These are phyloP conservation scores for Andrena marginata DNA, from an alignment of 2,888 invertebrate species.

Conservation along the genomic window DNA sequence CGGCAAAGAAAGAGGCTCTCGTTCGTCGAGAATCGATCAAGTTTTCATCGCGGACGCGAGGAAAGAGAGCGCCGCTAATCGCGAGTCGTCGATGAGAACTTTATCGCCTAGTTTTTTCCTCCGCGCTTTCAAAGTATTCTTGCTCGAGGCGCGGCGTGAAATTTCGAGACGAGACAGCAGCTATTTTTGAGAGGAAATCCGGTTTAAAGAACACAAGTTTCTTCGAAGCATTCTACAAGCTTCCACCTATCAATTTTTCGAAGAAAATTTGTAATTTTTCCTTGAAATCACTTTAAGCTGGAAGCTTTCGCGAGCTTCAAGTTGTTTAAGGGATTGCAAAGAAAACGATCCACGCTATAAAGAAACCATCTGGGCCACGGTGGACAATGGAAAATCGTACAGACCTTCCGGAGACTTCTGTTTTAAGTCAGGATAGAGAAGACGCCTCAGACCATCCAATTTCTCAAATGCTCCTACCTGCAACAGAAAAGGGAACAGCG, in stretches of 20 bases:
- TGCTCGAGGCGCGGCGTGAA: background rate
- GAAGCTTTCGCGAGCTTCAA: too few species aligned
- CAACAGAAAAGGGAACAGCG: background rate
- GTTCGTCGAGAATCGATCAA: slow-evolving; percentile 51
- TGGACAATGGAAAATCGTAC: background rate
- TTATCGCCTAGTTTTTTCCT: slow-evolving; percentile 26
- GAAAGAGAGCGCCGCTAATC: slow-evolving; percentile 47
- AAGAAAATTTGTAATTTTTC: too few species aligned
- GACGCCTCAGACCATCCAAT: background rate
- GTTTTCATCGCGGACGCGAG: slow-evolving; percentile 54
- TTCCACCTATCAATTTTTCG: too few species aligned
- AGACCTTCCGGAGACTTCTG: background rate
- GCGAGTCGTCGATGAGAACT: slow-evolving; percentile 48
- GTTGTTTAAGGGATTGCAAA: too few species aligned
- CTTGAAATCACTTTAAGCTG: too few species aligned
- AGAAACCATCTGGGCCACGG: too few species aligned
- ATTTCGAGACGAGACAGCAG: background rate
- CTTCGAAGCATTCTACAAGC: too few species aligned
- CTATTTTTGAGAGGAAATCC: background rate
- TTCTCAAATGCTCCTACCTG: slow-evolving; percentile 9
- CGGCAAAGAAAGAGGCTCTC: slow-evolving; percentile 18
- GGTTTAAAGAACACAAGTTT: too few species aligned
- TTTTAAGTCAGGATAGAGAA: background rate
- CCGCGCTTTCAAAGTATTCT: background rate
- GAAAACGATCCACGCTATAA: too few species aligned